Percentiles rank a stretch among this genome's conserved stretches.
Evolutionary conservation across 2,888 invertebrate genomes (phyloP).

Genomic region (Eupithecia insigniata): DNA sequence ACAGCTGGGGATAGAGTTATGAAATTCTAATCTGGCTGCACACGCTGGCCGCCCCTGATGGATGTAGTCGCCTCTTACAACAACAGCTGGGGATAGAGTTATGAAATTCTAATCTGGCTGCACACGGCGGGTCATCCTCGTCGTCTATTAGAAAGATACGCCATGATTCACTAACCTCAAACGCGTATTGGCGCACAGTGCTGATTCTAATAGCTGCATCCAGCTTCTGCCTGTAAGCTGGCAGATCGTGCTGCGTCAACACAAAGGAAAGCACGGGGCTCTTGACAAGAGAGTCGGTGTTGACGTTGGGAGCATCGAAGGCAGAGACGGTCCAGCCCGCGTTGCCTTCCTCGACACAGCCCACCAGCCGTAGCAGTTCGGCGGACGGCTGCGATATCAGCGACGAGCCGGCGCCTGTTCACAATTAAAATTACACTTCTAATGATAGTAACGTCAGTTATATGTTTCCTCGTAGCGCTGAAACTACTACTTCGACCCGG

Average conservation of each 20-base stretch:
- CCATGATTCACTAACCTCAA: slow-evolving; percentile 86
- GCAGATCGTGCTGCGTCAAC: slow-evolving; percentile 92
- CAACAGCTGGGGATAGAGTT: background rate
- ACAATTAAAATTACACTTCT: background rate
- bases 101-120: background rate
- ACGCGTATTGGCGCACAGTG: slow-evolving; percentile 92
- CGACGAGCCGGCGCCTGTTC: slow-evolving; percentile 89
- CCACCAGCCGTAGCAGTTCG: slow-evolving; percentile 91
- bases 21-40: background rate
- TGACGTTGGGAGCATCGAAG: slow-evolving; percentile 71
- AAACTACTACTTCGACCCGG: too few species aligned
- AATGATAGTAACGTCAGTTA: background rate
- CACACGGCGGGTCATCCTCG: background rate
- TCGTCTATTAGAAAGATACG: background rate
- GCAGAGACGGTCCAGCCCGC: slow-evolving; percentile 65
- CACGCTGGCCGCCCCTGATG: too few species aligned
- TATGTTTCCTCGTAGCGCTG: background rate
- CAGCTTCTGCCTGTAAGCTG: slow-evolving; percentile 92
- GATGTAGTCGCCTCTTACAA: background rate
- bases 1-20: background rate
- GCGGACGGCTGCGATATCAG: slow-evolving; percentile 95
- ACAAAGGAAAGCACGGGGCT: slow-evolving; percentile 95
- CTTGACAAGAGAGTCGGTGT: slow-evolving; percentile 85
- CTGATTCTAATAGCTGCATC: slow-evolving; percentile 92
- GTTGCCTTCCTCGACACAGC: slow-evolving; percentile 61